Evolutionary conservation across 23 tunicate genomes (phyloP), one percentile per base, ranked within the genome.

Genomic region (Ciona savignyi): DNA sequence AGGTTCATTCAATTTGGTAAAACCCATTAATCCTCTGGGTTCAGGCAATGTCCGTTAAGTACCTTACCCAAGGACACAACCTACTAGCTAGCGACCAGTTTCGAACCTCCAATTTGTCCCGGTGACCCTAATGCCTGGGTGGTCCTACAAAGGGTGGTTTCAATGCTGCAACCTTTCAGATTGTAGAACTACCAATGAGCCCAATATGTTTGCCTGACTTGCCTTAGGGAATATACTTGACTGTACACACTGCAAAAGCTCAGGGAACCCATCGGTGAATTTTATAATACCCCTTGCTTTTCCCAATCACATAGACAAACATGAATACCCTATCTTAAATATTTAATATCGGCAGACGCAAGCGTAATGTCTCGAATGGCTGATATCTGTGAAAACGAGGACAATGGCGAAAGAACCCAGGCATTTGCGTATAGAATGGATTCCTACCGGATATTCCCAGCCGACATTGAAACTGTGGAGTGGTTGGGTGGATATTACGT

Each of bases 401-500:
- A 91, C 51, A 69, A 74, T 65, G 95, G 95, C 2, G 99, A 95
- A 66, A 71, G 70, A 33, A 78, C 99, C 23, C 90, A 91, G 69
- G 99, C 99, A 1, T 95, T 89, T 72, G 87, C 95, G 11, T 91
- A 95, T 70, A 80, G 82, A 61, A 74, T 65, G 60, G 99, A 95
- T 61, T 81, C 96, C 51, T 95, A 95, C 74, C 72, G 78, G 22
- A 72, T 88, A 2, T 95, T 95, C 67, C 99, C 99, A 11, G 99
- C 96, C 27, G 93, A 95, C 62, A 95, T 95, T n/a, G 65, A 72
- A 61, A 91, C 85, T 30, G 78, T 95, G 0, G 91, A 95, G 35
- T 95, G 99, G 99, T 78, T 95, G 19, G 99, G 96, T 3, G 71
- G 85, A 1, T 95, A 95, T 67, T 95, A 79, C 65, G 77, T 95